Conservation (phyloP, 2,797 vertebrate species). For the Liparis tanakae region DNA sequence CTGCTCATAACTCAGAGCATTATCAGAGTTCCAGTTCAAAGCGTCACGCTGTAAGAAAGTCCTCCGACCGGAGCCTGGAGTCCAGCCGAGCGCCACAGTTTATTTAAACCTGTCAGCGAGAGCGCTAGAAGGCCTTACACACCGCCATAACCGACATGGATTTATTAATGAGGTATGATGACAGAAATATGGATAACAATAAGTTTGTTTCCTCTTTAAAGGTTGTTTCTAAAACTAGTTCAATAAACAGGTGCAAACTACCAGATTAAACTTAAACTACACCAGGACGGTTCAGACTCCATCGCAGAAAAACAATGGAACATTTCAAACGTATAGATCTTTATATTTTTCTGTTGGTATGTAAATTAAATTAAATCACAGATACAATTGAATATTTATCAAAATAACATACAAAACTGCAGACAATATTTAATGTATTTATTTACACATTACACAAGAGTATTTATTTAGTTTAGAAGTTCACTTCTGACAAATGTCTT, state of each 20-base stretch:
- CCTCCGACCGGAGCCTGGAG: neutral
- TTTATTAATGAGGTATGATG: too few relatives aligned
- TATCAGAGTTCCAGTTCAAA: conserved; percentile 36
- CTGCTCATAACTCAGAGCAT: conserved; percentile 45
- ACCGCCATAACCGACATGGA: too few relatives aligned
- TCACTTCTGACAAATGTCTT: too few relatives aligned
- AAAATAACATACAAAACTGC: neutral
- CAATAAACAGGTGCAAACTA: neutral
- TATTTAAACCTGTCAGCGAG: neutral
- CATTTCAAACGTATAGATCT: too few relatives aligned
- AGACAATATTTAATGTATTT: neutral
- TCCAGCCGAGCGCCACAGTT: conserved; percentile 1
- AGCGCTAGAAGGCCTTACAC: neutral
- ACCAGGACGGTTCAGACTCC: too few relatives aligned
- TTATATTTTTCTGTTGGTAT: too few relatives aligned
- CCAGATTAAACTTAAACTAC: neutral
- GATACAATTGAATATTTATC: too few relatives aligned
- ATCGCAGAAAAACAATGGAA: too few relatives aligned
- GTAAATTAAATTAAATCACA: too few relatives aligned
- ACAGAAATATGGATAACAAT: too few relatives aligned
- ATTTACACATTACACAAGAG: too few relatives aligned
- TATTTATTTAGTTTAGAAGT: too few relatives aligned
- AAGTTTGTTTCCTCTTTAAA: neutral
- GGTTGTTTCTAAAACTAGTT: neutral
- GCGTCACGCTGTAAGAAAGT: neutral